Evolutionary conservation across 2,888 invertebrate genomes (phyloP).

Genomic region (Kryphioiulus occultus): DNA sequence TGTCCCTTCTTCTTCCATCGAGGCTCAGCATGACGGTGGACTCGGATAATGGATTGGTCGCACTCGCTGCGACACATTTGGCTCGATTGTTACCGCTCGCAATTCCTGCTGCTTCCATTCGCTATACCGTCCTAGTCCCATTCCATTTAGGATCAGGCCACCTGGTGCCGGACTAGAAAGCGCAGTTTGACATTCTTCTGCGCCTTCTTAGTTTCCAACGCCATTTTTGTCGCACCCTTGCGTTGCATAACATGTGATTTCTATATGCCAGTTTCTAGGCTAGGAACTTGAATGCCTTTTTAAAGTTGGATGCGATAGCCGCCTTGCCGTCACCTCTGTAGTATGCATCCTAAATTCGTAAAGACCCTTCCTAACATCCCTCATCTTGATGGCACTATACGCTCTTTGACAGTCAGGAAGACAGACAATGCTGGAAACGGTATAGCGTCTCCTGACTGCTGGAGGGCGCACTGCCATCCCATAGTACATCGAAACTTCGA

Average conservation of each 20-base stretch:
- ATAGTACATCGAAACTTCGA: too few species aligned
- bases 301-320: background rate
- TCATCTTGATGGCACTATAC: background rate
- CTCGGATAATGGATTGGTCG: constrained; percentile 21
- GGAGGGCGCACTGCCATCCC: too few species aligned
- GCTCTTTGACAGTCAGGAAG: background rate
- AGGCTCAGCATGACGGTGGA: constrained; percentile 10
- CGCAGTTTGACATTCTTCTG: background rate
- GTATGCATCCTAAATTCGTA: background rate
- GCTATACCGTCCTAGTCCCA: background rate
- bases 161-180: background rate
- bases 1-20: background rate
- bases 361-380: background rate
- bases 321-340: background rate
- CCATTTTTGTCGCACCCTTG: background rate
- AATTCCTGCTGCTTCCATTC: constrained; percentile 1
- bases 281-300: background rate
- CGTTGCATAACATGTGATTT: background rate
- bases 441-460: too few species aligned
- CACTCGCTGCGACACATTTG: constrained; percentile 13
- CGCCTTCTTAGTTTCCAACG: background rate
- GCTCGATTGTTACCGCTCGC: constrained; percentile 4
- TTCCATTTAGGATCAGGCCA: background rate
- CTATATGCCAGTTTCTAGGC: background rate
- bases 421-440: too few species aligned